These are phyloP conservation scores for Heliocidaris tuberculata DNA, from an alignment of 35 echinoderm and acorn worm species.

Conservation along the genomic window DNA sequence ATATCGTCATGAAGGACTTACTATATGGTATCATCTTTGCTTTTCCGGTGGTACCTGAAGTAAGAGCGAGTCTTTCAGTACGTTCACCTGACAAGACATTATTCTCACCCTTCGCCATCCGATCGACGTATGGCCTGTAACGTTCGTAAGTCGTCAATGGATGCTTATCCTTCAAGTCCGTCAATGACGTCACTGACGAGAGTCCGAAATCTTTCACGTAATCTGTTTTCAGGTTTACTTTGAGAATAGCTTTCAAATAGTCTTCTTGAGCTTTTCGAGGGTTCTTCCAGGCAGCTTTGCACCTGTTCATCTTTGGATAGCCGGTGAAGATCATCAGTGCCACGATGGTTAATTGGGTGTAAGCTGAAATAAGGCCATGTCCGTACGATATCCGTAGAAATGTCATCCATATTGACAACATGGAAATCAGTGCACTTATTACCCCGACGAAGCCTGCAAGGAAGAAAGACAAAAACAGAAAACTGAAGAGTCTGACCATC, in stretches of 20 bases:
- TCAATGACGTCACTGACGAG: slow-evolving; percentile 28
- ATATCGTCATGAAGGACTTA: not conserved
- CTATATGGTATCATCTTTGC: slow-evolving; percentile 49
- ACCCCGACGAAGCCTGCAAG: not conserved
- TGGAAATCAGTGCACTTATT: not conserved
- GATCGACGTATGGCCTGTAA: slow-evolving; percentile 58
- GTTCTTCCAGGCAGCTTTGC: slow-evolving; percentile 21
- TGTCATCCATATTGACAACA: not conserved
- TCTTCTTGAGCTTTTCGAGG: slow-evolving; percentile 59
- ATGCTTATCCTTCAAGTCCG: slow-evolving; percentile 52
- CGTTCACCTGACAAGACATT: slow-evolving; percentile 59
- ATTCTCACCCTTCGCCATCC: slow-evolving; percentile 62
- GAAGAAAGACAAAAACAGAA: no score
- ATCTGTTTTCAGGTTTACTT: slow-evolving; percentile 49
- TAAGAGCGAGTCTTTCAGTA: slow-evolving; percentile 46
- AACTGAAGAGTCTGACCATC: no score
- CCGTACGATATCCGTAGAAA: not conserved
- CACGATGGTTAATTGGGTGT: not conserved
- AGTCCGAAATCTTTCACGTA: slow-evolving; percentile 61
- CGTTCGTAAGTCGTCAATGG: slow-evolving; percentile 65
- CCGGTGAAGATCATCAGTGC: not conserved
- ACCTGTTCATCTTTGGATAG: not conserved
- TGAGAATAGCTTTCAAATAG: slow-evolving; percentile 46
- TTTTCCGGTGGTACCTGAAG: slow-evolving; percentile 65
- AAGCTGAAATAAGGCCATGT: not conserved